Percentiles rank a stretch among this genome's conserved stretches.
Conservation (phyloP, 2,888 invertebrate species). For the Nineta flava region DNA sequence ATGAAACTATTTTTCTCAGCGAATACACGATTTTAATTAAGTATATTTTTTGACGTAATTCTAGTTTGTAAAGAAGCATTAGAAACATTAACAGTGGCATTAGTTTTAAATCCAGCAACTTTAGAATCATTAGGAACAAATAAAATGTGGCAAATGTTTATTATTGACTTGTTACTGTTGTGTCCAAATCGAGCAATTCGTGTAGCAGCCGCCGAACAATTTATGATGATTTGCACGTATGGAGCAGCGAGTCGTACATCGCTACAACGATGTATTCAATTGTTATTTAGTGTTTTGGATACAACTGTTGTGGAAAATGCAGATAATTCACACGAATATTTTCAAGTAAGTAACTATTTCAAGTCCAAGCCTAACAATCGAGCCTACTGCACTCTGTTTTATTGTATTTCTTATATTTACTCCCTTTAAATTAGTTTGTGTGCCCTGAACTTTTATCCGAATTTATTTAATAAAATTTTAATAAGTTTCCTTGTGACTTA, state of each 20-base stretch:
- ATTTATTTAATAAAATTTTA: too few relatives aligned
- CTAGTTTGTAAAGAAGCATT: conserved; percentile 78
- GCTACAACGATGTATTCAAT: conserved; percentile 44
- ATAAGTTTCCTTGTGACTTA: too few relatives aligned
- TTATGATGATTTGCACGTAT: conserved; percentile 69
- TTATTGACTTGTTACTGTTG: conserved; percentile 73
- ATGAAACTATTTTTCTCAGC: too few relatives aligned
- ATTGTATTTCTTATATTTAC: too few relatives aligned
- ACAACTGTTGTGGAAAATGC: conserved; percentile 49
- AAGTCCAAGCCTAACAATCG: too few relatives aligned
- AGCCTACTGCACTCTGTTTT: too few relatives aligned
- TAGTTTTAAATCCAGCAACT: conserved; percentile 78
- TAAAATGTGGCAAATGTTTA: conserved; percentile 73
- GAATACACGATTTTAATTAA: too few relatives aligned
- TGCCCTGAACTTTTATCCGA: too few relatives aligned
- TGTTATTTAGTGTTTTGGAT: conserved; percentile 49
- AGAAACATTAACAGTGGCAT: conserved; percentile 78
- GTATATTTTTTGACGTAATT: neutral
- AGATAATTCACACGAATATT: conserved; percentile 60
- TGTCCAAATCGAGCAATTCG: conserved; percentile 62
- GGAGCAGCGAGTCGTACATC: conserved; percentile 45
- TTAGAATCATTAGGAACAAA: conserved; percentile 69
- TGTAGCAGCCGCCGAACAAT: conserved; percentile 67
- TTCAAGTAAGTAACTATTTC: conserved; percentile 32
- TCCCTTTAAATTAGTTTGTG: too few relatives aligned